Base-by-base conservation (phyloP, 2,888 invertebrate species). In the Actias luna region DNA sequence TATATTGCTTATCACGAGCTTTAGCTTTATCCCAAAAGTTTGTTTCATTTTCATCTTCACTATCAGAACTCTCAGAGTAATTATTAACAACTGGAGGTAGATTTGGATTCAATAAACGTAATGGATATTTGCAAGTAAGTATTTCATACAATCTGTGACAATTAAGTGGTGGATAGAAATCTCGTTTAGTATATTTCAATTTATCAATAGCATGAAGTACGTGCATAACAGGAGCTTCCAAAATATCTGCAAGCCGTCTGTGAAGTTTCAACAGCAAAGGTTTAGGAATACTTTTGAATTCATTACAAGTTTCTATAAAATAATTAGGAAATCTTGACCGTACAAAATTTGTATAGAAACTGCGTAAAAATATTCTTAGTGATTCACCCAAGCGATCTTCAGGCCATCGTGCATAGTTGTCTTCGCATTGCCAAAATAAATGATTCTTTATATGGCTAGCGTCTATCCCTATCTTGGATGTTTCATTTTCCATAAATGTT, bases 401-500 rank as follows among this genome's bases (percentile, higher is more conserved):
- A 0, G 95, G 94, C 96, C 96, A 97, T 65, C 93, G 94, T 0
- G 93, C 93, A 70, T 93, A 95, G 72, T 95, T 94, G 65, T 94
- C 93, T 84, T 97, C 96, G 71, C 96, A 95, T 85, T 96, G 94
- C 95, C 96, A 96, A 80, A 96, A 96, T 35, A 97, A 83, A 74
- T 95, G 94, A 68, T 94, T 95, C 62, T 96, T 94, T 39, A 97
- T 93, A 75, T 97, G 97, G 65, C 95, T 94, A 0, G 94, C 92
- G 18, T 95, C 94, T 27, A 97, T 87, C 5, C 96, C 95, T 60
- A 94, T 89, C 74, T 94, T 94, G 3, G 94, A 92, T 16, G 94
- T 94, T 31, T 94, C 87, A 27, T 95, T 95, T 76, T 96, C 95
- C 66, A 97, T 89, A 76, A 95, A 97, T 0, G 94, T 94, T 79